Percentiles rank a stretch among this genome's conserved stretches.
Evolutionary conservation across 1,140 invertebrate species (phyloP).

Genomic region (Thaumetopoea pityocampa): DNA sequence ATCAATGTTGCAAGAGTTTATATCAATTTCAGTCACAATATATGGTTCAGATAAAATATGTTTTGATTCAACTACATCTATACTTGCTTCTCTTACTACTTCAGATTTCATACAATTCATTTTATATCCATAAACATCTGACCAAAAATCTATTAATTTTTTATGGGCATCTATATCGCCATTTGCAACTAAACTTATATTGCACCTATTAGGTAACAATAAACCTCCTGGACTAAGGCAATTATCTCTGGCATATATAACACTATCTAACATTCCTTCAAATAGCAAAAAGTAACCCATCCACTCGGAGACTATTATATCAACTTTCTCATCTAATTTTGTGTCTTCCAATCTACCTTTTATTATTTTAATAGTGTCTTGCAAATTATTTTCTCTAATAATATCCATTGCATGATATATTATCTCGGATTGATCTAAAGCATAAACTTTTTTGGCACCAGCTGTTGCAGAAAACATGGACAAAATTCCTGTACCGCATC

Average conservation of each 20-base stretch:
- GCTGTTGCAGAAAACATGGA: constrained; percentile 97
- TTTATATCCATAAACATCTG: constrained; percentile 97
- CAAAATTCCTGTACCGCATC: constrained; percentile 95
- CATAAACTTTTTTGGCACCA: constrained; percentile 93
- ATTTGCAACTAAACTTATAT: constrained; percentile 91
- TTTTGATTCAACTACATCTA: constrained; percentile 88
- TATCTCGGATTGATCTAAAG: constrained; percentile 93
- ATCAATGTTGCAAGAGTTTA: constrained; percentile 87
- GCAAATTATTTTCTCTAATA: constrained; percentile 82
- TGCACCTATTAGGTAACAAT: constrained; percentile 93
- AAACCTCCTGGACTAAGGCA: constrained; percentile 85
- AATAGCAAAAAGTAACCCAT: constrained; percentile 99
- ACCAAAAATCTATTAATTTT: constrained; percentile 91
- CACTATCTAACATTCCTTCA: constrained; percentile 97
- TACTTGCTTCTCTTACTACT: constrained; percentile 91
- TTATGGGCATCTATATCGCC: constrained; percentile 89
- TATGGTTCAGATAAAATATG: constrained; percentile 85
- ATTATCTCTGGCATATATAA: constrained; percentile 93
- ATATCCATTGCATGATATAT: constrained; percentile 90
- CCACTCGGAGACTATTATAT: constrained; percentile 99
- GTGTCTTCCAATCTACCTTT: constrained; percentile 93
- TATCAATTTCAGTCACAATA: constrained; percentile 83
- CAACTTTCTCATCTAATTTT: constrained; percentile 90
- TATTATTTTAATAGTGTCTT: constrained; percentile 79
- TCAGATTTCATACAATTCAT: constrained; percentile 96